Base-by-base conservation (phyloP, 1,140 invertebrate genomes). In the Solenopsis fugax region DNA sequence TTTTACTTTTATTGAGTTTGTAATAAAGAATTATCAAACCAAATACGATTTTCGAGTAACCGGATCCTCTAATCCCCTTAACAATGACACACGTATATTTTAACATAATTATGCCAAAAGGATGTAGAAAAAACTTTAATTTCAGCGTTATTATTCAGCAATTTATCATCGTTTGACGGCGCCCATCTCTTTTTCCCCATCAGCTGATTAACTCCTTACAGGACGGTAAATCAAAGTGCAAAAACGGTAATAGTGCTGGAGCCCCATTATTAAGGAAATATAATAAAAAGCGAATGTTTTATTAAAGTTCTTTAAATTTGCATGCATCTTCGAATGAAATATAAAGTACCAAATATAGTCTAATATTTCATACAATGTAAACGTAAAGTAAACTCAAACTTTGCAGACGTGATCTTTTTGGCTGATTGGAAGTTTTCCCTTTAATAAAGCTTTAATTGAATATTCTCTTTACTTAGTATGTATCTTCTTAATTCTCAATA, bases 161-260 rank as follows among this genome's bases (percentile, higher is more conserved):
- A 84, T 75, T 60, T 50, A 37, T 84, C 67, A 73, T 50, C 62
- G 21, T 41, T 81, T 48, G 58, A 45, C 56, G 24, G 21, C 45
- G 29, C 18, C 16, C 65, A 69, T 24, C 37, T 64, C n/a, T 77
- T 48, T 62, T 62, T 29, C 1, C 41, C 34, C 13, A 45, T 45
- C 29, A 64, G n/a, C 34, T 16, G n/a, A 58, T 77, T 48, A 77
- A 64, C n/a, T 45, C 21, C 21, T 76, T 21, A 18, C 34, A n/a
- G 5, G 10, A 12, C 7, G 54, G 37, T 58, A 60, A 60, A 75
- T 41, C n/a, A 78, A 65, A 65, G n/a, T 45, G 10, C 4, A 78
- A 48, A 34, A 65, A 65, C 10, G 13, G 24, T 76, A 37, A 64
- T 45, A 29, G 9, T 10, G 41, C 7, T 48, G 21, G 16, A 65